phyloP scores from a whole-genome alignment of 2,113 vertebrate genomes.

The Phalacrocorax carbo region DNA sequence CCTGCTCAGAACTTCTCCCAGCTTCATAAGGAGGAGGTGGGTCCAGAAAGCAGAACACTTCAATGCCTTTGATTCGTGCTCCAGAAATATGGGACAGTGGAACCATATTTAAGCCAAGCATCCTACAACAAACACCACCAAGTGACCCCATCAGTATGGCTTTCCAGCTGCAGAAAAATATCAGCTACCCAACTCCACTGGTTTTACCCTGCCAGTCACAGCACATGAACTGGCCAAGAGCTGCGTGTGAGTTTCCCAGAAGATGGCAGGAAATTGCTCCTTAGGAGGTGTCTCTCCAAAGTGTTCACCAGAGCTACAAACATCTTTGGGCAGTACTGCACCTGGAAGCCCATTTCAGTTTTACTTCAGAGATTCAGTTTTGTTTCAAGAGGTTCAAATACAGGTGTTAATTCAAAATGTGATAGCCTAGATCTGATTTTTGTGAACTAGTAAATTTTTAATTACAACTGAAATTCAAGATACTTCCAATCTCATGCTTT shows the following conservation, averaged over 20 bases:
- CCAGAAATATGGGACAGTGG: slow-evolving; percentile 78
- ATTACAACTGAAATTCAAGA: neutral
- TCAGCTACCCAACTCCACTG: neutral
- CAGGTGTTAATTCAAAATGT: neutral
- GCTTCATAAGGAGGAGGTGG: slow-evolving; percentile 84
- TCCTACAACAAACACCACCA: slow-evolving; percentile 35
- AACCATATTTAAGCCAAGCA: slow-evolving; percentile 74
- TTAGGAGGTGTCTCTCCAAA: neutral
- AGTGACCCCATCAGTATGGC: neutral
- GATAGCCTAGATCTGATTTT: neutral
- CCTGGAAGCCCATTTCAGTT: neutral
- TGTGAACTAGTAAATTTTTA: neutral
- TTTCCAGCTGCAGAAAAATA: neutral
- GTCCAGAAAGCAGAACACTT: slow-evolving; percentile 82
- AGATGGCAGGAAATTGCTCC: neutral
- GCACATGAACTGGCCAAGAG: accelerated
- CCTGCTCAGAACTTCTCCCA: slow-evolving; percentile 71
- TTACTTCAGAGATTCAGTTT: neutral
- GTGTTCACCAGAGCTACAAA: neutral
- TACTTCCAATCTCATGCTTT: neutral
- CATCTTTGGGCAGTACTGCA: neutral
- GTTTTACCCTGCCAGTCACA: neutral
- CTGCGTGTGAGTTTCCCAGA: neutral
- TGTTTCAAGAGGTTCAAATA: neutral
- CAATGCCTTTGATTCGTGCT: slow-evolving; percentile 74